A percentile compares a stretch with the other conserved stretches of the same genome.
Evolutionary conservation across 2,113 vertebrate species (phyloP).

Genomic region (Redunca redunca): DNA sequence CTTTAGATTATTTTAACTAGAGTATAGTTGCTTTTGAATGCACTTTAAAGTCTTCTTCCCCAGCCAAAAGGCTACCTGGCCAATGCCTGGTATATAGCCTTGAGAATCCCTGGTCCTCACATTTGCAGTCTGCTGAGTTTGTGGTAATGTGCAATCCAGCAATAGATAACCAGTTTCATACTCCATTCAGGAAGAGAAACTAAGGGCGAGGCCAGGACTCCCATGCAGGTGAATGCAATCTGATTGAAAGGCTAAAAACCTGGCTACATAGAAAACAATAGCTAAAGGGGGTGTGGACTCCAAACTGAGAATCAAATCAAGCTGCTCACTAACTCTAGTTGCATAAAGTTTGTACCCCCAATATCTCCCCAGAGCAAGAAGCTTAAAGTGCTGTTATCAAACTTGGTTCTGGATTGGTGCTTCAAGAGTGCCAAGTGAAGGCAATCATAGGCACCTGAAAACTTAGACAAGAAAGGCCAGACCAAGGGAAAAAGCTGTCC

Average conservation of each 20-base stretch:
- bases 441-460: neutral
- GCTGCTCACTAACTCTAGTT: neutral
- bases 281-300: neutral
- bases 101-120: neutral
- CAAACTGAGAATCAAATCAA: neutral
- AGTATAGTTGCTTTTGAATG: neutral
- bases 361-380: neutral
- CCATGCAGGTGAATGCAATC: neutral
- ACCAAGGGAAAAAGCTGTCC: neutral
- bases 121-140: neutral
- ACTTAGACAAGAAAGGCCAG: neutral
- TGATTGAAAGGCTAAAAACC: neutral
- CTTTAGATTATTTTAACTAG: neutral
- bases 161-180: neutral
- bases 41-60: neutral
- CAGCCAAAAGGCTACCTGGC: neutral
- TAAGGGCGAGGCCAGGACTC: neutral
- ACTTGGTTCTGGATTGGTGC: neutral
- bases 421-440: neutral
- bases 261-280: neutral
- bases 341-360: neutral
- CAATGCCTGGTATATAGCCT: neutral
- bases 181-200: neutral
- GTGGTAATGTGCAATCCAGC: neutral
- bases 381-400: neutral